Conservation (phyloP, 30 jellyfish, hydroid and myxozoan genomes). For the Hydractinia echinata region DNA sequence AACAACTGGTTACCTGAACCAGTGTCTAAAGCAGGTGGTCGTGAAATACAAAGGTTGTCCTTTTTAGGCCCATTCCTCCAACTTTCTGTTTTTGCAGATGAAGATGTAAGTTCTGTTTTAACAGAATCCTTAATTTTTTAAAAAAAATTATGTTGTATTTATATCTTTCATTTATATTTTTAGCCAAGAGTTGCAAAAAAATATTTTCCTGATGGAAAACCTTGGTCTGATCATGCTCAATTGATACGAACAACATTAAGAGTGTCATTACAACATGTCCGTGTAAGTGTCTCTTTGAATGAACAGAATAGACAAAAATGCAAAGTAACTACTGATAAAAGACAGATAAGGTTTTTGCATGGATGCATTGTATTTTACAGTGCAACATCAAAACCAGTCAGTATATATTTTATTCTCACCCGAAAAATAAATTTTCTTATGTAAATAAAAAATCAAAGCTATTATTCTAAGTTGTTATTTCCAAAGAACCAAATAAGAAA, state of each 20-base stretch:
- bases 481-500: too few species aligned
- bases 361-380: too few species aligned
- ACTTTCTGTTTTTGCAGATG: conserved; percentile 87
- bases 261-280: conserved; percentile 63
- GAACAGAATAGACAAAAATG: background rate
- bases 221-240: conserved; percentile 58
- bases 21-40: conserved; percentile 81
- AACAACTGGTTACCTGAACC: conserved; percentile 80
- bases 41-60: conserved; percentile 68
- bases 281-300: conserved; percentile 41
- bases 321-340: too few species aligned
- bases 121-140: background rate
- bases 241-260: conserved; percentile 67
- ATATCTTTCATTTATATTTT: background rate
- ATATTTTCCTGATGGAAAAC: conserved; percentile 89
- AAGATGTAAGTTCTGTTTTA: conserved; percentile 61
- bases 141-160: background rate
- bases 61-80: conserved; percentile 83
- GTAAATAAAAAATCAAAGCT: too few species aligned
- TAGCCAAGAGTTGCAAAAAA: conserved; percentile 92
- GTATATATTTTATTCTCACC: too few species aligned
- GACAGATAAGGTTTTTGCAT: too few species aligned
- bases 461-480: too few species aligned
- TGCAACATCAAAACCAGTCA: too few species aligned
- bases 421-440: too few species aligned